These are phyloP conservation scores for Myotis daubentonii DNA, from an alignment of 2,797 vertebrate species.

Conservation along the genomic window DNA sequence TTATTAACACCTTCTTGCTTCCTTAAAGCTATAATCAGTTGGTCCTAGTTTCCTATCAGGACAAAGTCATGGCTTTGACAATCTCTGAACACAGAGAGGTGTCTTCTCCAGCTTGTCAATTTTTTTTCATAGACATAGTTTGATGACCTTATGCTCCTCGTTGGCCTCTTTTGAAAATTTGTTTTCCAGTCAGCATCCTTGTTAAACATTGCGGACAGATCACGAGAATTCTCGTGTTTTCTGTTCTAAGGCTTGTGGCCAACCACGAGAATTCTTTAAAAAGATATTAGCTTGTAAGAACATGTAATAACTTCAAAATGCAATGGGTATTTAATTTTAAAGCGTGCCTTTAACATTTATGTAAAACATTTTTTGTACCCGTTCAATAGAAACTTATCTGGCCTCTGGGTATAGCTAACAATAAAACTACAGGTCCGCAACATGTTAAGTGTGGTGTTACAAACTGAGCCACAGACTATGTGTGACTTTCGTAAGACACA, in stretches of 20 bases:
- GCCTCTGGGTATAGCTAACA: too few relatives aligned
- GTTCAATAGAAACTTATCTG: too few relatives aligned
- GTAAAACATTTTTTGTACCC: too few relatives aligned
- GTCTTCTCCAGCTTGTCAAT: neutral
- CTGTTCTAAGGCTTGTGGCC: too few relatives aligned
- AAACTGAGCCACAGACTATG: neutral
- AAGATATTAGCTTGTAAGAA: too few relatives aligned
- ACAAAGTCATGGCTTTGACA: neutral
- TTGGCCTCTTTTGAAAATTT: neutral
- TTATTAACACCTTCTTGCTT: neutral
- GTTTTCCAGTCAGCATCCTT: neutral
- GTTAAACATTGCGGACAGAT: too few relatives aligned
- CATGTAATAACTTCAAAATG: too few relatives aligned
- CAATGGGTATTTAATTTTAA: too few relatives aligned
- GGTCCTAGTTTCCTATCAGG: neutral
- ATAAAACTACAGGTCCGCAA: too few relatives aligned
- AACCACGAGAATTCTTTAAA: too few relatives aligned
- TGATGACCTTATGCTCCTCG: neutral
- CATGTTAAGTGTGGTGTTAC: neutral
- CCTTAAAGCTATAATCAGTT: neutral
- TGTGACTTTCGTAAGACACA: neutral
- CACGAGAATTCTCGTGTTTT: too few relatives aligned
- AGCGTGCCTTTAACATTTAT: too few relatives aligned
- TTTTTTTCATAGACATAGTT: neutral
- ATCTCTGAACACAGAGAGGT: neutral